A percentile compares a stretch with the other conserved stretches of the same genome.
phyloP scores from a whole-genome alignment of 2,888 invertebrate genomes.

The Himalopsyche tibetana region DNA sequence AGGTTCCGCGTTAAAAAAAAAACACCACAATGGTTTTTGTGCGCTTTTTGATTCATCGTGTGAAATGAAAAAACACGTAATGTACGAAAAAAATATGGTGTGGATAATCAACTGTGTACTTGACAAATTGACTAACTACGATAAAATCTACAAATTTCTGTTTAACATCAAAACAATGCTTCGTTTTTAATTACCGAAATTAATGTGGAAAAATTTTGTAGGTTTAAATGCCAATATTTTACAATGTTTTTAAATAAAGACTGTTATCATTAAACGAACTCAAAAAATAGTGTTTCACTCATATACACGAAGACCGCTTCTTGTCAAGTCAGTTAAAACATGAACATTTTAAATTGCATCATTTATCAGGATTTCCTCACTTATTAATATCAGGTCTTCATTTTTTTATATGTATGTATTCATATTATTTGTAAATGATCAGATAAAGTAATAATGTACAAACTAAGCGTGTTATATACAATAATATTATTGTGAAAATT shows the following conservation, averaged over 20 bases:
- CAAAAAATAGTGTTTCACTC: no score
- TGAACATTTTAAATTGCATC: no score
- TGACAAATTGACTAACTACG: neutral
- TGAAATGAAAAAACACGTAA: neutral
- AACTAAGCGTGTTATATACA: neutral
- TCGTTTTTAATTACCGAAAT: no score
- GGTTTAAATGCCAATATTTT: no score
- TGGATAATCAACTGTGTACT: neutral
- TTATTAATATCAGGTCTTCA: neutral
- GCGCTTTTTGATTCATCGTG: neutral
- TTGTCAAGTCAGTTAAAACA: no score
- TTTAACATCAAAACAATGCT: no score
- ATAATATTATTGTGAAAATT: neutral
- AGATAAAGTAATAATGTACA: neutral
- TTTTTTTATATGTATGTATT: no score
- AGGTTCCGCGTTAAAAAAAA: conserved; percentile 11
- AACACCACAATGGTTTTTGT: conserved; percentile 4
- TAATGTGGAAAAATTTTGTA: no score
- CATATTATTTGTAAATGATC: neutral
- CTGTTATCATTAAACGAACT: no score
- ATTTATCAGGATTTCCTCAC: no score
- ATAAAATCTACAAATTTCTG: neutral
- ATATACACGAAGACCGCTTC: no score
- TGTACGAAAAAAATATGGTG: neutral
- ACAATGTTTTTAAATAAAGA: no score